Evolutionary conservation across 2,888 invertebrate species (phyloP).

Genomic region (Scelioninae gen. 2): DNA sequence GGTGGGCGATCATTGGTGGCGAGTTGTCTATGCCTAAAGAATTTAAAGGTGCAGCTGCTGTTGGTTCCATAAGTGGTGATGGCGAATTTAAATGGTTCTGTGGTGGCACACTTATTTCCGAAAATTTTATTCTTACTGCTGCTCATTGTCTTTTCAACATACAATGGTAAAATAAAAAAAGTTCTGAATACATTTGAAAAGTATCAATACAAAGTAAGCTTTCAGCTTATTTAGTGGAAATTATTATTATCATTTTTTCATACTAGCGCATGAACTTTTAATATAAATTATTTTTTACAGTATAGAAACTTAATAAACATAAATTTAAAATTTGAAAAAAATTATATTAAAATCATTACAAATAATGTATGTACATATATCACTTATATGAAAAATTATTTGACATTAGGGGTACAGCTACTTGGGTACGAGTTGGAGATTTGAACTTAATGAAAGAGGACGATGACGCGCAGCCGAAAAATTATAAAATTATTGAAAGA

Average conservation of each 20-base stretch:
- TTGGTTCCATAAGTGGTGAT: background rate
- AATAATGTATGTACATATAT: background rate
- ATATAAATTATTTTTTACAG: too few relatives aligned
- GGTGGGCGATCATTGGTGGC: conserved; percentile 9
- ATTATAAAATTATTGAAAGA: conserved; percentile 68
- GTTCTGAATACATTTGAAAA: too few relatives aligned
- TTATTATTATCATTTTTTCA: too few relatives aligned
- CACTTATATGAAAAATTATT: too few relatives aligned
- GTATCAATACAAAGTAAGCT: too few relatives aligned
- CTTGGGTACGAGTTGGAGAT: conserved; percentile 75
- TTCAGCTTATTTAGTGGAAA: too few relatives aligned
- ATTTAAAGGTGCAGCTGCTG: conserved; percentile 19
- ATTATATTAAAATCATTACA: too few relatives aligned
- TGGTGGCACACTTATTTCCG: conserved; percentile 80
- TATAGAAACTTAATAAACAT: too few relatives aligned
- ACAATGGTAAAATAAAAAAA: background rate
- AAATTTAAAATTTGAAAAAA: too few relatives aligned
- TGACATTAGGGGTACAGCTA: conserved; percentile 64
- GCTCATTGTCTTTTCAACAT: conserved; percentile 78
- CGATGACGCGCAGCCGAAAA: conserved; percentile 72
- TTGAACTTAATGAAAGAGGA: conserved; percentile 70
- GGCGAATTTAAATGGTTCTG: conserved; percentile 76
- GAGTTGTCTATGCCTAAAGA: conserved; percentile 4
- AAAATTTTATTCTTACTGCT: conserved; percentile 80
- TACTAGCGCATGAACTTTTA: too few relatives aligned